Percentiles rank a stretch among this genome's conserved stretches.
These are phyloP conservation scores for Apotomis capreana DNA, from an alignment of 2,888 invertebrate genomes.

Conservation along the genomic window DNA sequence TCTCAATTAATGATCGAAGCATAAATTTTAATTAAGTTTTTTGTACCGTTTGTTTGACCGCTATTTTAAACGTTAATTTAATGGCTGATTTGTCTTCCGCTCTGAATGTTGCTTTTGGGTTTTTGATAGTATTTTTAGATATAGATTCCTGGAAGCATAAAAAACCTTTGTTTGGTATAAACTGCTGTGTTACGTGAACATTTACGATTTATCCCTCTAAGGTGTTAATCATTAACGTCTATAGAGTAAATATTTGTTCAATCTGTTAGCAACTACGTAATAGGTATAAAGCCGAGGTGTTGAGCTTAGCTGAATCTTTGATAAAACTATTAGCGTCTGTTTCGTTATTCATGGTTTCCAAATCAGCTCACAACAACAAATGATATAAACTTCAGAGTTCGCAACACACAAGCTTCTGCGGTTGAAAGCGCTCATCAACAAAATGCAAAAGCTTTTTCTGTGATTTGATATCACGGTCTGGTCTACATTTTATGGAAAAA, in stretches of 20 bases:
- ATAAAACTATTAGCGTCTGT: constrained; percentile 32
- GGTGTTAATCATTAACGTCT: constrained; percentile 33
- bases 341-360: constrained; percentile 29
- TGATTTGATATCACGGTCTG: constrained; percentile 26
- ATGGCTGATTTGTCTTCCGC: constrained; percentile 34
- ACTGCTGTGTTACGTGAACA: constrained; percentile 13
- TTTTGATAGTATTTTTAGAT: constrained; percentile 9
- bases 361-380: constrained; percentile 35
- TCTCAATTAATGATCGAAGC: constrained; percentile 27
- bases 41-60: constrained; percentile 36
- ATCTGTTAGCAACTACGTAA: constrained; percentile 35
- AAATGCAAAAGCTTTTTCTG: constrained; percentile 34
- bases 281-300: constrained; percentile 29
- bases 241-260: constrained; percentile 30
- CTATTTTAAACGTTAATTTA: constrained; percentile 32
- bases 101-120: constrained; percentile 8
- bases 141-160: constrained; percentile 6
- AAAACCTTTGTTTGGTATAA: constrained; percentile 17
- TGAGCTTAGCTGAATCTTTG: constrained; percentile 28
- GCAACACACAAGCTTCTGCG: constrained; percentile 9
- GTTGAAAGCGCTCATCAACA: constrained; percentile 16
- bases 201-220: constrained; percentile 26
- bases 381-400: constrained; percentile 7
- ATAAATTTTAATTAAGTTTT: constrained; percentile 37
- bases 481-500: constrained; percentile 13